phyloP scores from a whole-genome alignment of 1,140 invertebrate genomes.

The Bursaphelenchus mucronatus region DNA sequence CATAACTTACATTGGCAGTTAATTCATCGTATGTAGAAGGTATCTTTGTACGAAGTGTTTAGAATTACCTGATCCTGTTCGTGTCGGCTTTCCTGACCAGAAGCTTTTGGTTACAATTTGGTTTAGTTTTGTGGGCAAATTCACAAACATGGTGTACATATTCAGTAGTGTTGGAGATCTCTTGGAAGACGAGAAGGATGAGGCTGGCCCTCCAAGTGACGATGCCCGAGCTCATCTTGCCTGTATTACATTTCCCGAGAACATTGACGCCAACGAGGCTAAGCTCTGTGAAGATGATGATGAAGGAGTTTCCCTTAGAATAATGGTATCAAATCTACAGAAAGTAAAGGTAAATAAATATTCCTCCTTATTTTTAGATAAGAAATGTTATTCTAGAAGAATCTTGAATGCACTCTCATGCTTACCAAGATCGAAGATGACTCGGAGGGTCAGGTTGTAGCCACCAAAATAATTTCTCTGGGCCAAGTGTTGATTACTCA shows the following conservation, averaged over 20 bases:
- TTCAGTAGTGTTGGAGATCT: slow-evolving; percentile 53
- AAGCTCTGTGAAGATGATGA: slow-evolving; percentile 51
- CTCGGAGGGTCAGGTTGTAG: slow-evolving; percentile 29
- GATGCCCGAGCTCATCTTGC: slow-evolving; percentile 49
- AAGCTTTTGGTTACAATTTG: slow-evolving; percentile 54
- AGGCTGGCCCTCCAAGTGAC: slow-evolving; percentile 35
- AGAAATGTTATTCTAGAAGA: slow-evolving; percentile 37
- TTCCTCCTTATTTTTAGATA: slow-evolving; percentile 7
- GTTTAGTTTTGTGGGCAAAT: slow-evolving; percentile 61
- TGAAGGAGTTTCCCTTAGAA: slow-evolving; percentile 54
- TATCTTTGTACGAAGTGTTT: slow-evolving; percentile 17
- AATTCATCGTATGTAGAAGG: slow-evolving; percentile 51
- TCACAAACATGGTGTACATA: slow-evolving; percentile 59
- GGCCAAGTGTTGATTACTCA: slow-evolving; percentile 58
- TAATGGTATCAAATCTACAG: slow-evolving; percentile 52
- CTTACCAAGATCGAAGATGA: slow-evolving; percentile 27
- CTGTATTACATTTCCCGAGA: slow-evolving; percentile 44
- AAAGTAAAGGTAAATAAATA: slow-evolving; percentile 27
- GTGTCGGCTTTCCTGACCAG: slow-evolving; percentile 43
- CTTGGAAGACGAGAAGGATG: slow-evolving; percentile 22
- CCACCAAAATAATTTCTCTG: slow-evolving; percentile 30
- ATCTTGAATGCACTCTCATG: slow-evolving; percentile 46
- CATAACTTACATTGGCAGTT: slow-evolving; percentile 57
- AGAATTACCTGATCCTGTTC: slow-evolving; percentile 58
- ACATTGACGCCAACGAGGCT: slow-evolving; percentile 40